These are phyloP conservation scores for Poeciliopsis turrubarensis DNA, from an alignment of 2,113 vertebrate species.

Conservation along the genomic window DNA sequence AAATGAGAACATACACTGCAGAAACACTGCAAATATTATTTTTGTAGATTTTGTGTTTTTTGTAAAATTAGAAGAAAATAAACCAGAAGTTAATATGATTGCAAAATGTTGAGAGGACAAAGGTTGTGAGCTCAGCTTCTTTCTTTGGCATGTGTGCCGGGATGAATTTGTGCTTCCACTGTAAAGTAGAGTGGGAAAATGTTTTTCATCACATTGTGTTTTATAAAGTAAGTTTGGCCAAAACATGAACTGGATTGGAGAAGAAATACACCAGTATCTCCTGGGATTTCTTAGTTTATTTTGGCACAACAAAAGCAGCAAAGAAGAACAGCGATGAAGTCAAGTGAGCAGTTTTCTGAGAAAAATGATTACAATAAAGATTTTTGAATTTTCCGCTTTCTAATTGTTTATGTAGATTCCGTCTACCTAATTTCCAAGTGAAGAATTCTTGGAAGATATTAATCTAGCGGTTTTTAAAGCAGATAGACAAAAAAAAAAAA, in stretches of 20 bases:
- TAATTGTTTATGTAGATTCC: conserved; percentile 58
- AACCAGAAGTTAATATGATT: background rate
- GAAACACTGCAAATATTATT: background rate
- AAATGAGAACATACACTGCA: background rate
- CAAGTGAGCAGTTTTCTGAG: conserved; percentile 67
- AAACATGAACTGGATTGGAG: conserved; percentile 57
- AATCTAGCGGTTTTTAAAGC: conserved; percentile 47
- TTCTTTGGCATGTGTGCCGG: background rate
- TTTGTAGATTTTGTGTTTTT: background rate
- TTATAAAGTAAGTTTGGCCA: conserved; percentile 56
- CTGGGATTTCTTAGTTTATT: conserved; percentile 68
- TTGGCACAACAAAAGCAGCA: conserved; percentile 63
- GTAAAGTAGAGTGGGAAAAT: conserved; percentile 44
- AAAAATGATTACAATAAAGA: conserved; percentile 44
- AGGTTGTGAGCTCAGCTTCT: background rate
- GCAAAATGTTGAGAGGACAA: background rate
- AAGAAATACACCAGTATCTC: conserved; percentile 55
- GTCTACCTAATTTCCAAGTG: conserved; percentile 27
- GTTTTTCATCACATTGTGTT: conserved; percentile 32
- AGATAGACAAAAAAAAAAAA: conserved; percentile 26
- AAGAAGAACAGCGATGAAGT: conserved; percentile 61
- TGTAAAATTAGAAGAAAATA: background rate
- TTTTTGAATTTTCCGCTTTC: conserved; percentile 36
- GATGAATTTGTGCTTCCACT: conserved; percentile 4
- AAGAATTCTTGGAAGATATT: conserved; percentile 54